Evolutionary conservation across 2,113 vertebrate species (phyloP), one percentile per base, ranked within the genome.

Genomic region (Etheostoma cragini): DNA sequence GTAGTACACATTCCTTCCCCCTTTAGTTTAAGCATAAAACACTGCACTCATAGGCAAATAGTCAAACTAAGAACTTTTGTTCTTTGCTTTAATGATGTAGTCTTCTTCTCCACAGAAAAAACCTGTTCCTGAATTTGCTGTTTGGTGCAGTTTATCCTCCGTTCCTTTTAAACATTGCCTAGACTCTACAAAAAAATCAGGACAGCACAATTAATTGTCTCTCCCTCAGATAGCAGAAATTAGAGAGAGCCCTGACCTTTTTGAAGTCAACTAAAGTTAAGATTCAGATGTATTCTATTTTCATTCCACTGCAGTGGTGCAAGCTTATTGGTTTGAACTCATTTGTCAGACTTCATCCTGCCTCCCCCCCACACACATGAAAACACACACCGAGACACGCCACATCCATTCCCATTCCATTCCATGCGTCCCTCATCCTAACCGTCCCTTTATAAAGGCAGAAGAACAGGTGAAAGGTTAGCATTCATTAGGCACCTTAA

Each of bases 201-300:
- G 69, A 24, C 16, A 67, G 47, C 63, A 49, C 30, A 53, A 54
- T 66, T 73, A 26, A 76, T 72, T 45, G 22, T 70, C 35, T 52
- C 58, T 6, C 16, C 26, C 15, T 86, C 47, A 78, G 35, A 50
- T 49, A 46, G 49, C 45, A 53, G 38, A 62, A 63, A 81, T 46
- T 15, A 72, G 24, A 49, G 21, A 14, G 47, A 81, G 10, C 26
- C 30, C 26, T 65, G 58, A 83, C 60, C 73, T 85, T 50, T 50
- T 83, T 71, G 54, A 80, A 72, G 71, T 79, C 24, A 38, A 42
- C 30, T 56, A 49, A 70, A 72, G 60, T 49, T 19, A 17, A 61
- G 26, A 60, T 26, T 60, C 22, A 35, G 16, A 84, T 69, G 49
- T 80, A 19, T 49, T 84, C 53, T 82, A 8, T 80, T 84, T 77